A percentile compares a stretch with the other conserved stretches of the same genome.
Evolutionary conservation across 2,888 invertebrate genomes (phyloP).

Genomic region (Stomorhina lunata): DNA sequence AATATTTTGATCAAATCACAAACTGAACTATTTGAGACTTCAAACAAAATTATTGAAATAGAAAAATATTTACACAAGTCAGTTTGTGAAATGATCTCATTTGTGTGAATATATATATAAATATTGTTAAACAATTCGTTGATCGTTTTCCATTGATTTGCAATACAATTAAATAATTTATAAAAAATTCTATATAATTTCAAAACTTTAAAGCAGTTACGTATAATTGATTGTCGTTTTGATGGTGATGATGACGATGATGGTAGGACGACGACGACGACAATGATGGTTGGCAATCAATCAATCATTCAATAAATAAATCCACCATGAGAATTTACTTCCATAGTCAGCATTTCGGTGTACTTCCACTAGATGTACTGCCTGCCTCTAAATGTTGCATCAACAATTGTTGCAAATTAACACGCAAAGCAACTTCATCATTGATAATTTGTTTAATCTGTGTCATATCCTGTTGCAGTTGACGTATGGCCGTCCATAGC

Average conservation of each 20-base stretch:
- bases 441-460: conserved; percentile 80
- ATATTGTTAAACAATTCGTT: conserved; percentile 36
- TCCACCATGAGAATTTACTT: too few species aligned
- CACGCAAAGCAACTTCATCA: conserved; percentile 79
- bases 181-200: neutral
- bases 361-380: conserved; percentile 71
- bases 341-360: conserved; percentile 76
- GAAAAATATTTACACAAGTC: neutral
- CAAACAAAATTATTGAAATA: neutral
- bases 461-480: conserved; percentile 80
- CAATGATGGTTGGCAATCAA: neutral
- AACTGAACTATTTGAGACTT: neutral
- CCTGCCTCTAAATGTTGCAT: conserved; percentile 79
- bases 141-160: conserved; percentile 41
- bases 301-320: neutral
- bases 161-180: neutral
- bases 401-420: conserved; percentile 78
- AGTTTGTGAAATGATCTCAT: neutral
- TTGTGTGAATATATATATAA: neutral
- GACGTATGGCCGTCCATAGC: conserved; percentile 79
- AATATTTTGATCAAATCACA: conserved; percentile 1
- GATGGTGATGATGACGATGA: too few species aligned
- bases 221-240: conserved; percentile 42
- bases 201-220: neutral
- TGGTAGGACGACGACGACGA: too few species aligned